Evolutionary conservation across 2,797 vertebrate species (phyloP).

Genomic region (Argentina silus): DNA sequence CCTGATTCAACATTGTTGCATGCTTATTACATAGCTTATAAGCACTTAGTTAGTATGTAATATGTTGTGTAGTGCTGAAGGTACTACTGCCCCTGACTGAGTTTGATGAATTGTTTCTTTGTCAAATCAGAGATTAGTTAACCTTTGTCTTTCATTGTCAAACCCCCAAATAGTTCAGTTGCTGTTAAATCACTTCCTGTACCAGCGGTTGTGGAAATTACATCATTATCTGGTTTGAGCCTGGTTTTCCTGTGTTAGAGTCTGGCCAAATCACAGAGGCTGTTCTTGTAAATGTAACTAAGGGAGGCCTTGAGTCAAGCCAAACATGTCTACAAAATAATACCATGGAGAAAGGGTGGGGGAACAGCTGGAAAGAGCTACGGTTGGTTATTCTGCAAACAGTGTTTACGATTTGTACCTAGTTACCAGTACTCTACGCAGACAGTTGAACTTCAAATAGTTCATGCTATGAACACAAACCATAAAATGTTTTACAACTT

Average conservation of each 20-base stretch:
- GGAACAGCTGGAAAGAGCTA: slow-evolving; percentile 37
- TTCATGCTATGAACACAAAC: neutral
- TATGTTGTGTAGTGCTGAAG: neutral
- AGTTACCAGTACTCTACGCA: neutral
- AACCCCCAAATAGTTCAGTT: slow-evolving; percentile 45
- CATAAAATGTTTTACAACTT: neutral
- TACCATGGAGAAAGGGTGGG: slow-evolving; percentile 55
- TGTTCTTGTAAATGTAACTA: slow-evolving; percentile 62
- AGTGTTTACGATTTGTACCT: no score
- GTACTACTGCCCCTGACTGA: neutral
- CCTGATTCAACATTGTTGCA: neutral
- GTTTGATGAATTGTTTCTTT: neutral
- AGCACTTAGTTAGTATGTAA: neutral
- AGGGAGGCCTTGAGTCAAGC: slow-evolving; percentile 66
- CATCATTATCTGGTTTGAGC: slow-evolving; percentile 72
- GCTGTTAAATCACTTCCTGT: slow-evolving; percentile 69
- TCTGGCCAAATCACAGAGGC: slow-evolving; percentile 68
- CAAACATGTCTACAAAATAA: slow-evolving; percentile 75
- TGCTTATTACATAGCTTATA: neutral
- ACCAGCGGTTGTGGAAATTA: slow-evolving; percentile 58
- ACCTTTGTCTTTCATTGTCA: slow-evolving; percentile 30
- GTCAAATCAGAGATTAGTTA: slow-evolving; percentile 8
- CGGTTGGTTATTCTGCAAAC: slow-evolving; percentile 44
- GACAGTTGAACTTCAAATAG: slow-evolving; percentile 33
- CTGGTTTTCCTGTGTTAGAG: slow-evolving; percentile 69